Evolutionary conservation across 2,113 vertebrate species (phyloP), one percentile per base, ranked within the genome.

Genomic region (Psilopsiagon aymara): DNA sequence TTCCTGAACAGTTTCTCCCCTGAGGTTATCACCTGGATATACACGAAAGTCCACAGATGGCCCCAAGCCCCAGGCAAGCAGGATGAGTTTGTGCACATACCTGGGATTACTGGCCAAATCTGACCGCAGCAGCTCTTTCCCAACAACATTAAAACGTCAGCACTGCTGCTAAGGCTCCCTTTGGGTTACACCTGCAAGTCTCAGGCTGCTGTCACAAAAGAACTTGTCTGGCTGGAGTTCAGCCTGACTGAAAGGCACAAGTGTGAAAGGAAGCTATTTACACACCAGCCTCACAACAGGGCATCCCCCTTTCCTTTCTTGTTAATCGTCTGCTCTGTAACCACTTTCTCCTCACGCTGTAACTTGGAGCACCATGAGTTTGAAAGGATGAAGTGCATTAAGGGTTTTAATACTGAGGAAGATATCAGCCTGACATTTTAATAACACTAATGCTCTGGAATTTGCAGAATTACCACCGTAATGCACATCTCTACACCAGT

Each of bases 371-470:
- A 68, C 81, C 74, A 28, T 2, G 92, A 95, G 77, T 96, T 90
- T 86, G 87, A 96, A 98, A 95, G 94, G 90, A 96, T 97, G 78
- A 97, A 95, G 74, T 75, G 82, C 91, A 90, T 96, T 97, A 97
- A 91, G 94, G 88, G 91, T 94, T 94, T 94, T 95, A 97, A 97
- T n/a, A 83, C 89, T 46, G 91, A 89, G 94, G 86, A 97, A 97
- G 95, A 89, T 74, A 97, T 77, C 97, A 87, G 91, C 84, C 92
- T 81, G 96, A 97, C 94, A 88, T 96, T 96, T 92, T 95, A 96
- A 97, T 87, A 95, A 95, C 94, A 69, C 84, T 91, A 96, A 97
- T 53, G 59, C 70, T 75, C 81, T 16, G 24, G 95, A 97, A 96
- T 96, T 95, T 95, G 97, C 87, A 95, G 96, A 96, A 95, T 94